Evolutionary conservation across 2,888 invertebrate species (phyloP), one percentile per base, ranked within the genome.

Genomic region (Brenthis ino): DNA sequence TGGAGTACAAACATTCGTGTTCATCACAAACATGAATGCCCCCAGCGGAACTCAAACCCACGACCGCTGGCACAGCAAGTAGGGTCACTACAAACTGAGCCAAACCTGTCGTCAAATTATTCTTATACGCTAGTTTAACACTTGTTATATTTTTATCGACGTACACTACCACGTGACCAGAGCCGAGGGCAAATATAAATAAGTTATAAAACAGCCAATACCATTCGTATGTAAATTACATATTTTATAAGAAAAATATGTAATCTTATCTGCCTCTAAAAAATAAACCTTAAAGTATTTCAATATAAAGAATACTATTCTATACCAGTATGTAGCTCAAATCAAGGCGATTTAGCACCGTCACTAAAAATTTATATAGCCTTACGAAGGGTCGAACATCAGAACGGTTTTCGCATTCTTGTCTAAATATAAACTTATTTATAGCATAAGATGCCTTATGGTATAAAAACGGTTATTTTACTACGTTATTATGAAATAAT

Each of bases 341-440:
- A 58, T 58, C 65, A 65, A 58, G 43, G 43, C 53, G 43, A 65
- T 58, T 61, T 76, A 55, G 55, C 43, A 63, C 51, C 33, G 61
- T 77, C 78, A 74, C 73, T 57, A 77, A 80, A 79, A 78, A 79
- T 81, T 80, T 77, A 72, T 73, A 68, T 78, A 76, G 77, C 79
- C 79, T 79, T 80, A 81, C 81, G 81, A 82, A 82, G 82, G 83
- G 81, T 82, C 79, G 75, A 78, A 80, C 79, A 79, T 76, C 73
- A 68, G 76, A 78, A 80, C 77, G 76, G 79, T 77, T 82, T 79
- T 67, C 67, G 75, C 74, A 75, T 77, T 74, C 74, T 69, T 68
- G 72, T 74, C 75, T 74, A 74, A 78, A 80, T 70, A 74, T 53
- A 75, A 70, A 75, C 71, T 72, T 69, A 47, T 70, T 68, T 64